phyloP scores from a whole-genome alignment of 2,888 invertebrate genomes.

The Stenoptilia bipunctidactyla region DNA sequence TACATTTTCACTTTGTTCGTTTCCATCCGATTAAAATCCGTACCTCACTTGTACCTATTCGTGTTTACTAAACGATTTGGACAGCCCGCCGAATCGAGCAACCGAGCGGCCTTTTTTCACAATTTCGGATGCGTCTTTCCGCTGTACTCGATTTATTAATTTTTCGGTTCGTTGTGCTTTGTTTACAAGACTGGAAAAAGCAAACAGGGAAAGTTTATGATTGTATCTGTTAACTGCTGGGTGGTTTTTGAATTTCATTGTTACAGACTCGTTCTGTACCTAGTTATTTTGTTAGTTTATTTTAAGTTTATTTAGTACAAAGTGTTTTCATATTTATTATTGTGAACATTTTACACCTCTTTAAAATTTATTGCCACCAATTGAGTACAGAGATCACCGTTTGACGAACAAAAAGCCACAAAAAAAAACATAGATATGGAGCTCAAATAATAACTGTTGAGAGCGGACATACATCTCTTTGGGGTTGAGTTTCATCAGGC shows the following conservation, averaged over 20 bases:
- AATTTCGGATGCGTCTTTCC: slow-evolving; percentile 5
- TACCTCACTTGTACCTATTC: slow-evolving; percentile 67
- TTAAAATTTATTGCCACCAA: no score
- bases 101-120: slow-evolving; percentile 37
- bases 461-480: no score
- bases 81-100: slow-evolving; percentile 58
- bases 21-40: slow-evolving; percentile 70
- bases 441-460: no score
- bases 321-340: neutral
- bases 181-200: neutral
- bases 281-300: neutral
- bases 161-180: slow-evolving; percentile 2
- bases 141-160: slow-evolving; percentile 14
- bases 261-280: neutral
- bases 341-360: neutral
- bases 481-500: no score
- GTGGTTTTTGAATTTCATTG: neutral
- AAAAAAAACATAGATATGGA: no score
- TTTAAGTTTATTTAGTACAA: neutral
- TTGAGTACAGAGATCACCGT: no score
- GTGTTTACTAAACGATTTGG: slow-evolving; percentile 70
- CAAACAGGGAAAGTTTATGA: neutral
- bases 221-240: neutral
- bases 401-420: no score
- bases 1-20: slow-evolving; percentile 71